These are phyloP conservation scores for Caligus rogercresseyi DNA, from an alignment of 1,140 invertebrate genomes.

Conservation along the genomic window DNA sequence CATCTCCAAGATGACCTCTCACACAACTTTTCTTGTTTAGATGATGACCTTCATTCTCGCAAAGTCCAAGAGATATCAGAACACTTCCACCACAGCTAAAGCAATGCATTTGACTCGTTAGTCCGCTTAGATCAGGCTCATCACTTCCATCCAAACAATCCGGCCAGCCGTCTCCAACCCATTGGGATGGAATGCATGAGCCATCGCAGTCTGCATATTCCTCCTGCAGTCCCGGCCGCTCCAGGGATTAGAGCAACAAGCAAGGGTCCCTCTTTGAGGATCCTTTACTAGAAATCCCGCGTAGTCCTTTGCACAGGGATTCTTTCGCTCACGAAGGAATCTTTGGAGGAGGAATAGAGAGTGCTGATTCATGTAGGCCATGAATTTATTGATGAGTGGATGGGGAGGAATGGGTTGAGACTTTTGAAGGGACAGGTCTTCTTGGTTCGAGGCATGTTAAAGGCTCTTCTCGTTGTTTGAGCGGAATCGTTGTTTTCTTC, in stretches of 20 bases:
- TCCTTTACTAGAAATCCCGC: not conserved
- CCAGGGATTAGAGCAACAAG: constrained; percentile 3
- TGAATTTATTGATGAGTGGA: constrained; percentile 1
- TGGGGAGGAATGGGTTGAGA: not conserved
- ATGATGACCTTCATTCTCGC: not conserved
- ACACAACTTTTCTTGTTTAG: too few species aligned
- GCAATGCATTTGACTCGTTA: not conserved
- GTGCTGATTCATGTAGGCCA: not conserved
- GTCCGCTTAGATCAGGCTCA: constrained; percentile 2
- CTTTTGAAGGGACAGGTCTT: not conserved
- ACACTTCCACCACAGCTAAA: not conserved
- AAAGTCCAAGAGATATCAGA: not conserved
- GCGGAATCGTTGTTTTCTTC: too few species aligned
- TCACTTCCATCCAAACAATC: constrained; percentile 19
- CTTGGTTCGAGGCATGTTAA: not conserved
- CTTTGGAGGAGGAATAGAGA: not conserved
- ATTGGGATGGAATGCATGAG: constrained; percentile 13
- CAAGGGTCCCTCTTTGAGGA: not conserved
- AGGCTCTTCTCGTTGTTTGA: too few species aligned
- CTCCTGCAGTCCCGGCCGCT: not conserved
- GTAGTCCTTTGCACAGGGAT: not conserved
- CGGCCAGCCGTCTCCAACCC: constrained; percentile 15
- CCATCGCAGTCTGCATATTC: constrained; percentile 10
- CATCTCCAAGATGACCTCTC: not conserved
- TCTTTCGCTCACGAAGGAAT: not conserved